Evolutionary conservation across 2,888 invertebrate genomes (phyloP), one percentile per base, ranked within the genome.

Genomic region (Archips crataeganus): DNA sequence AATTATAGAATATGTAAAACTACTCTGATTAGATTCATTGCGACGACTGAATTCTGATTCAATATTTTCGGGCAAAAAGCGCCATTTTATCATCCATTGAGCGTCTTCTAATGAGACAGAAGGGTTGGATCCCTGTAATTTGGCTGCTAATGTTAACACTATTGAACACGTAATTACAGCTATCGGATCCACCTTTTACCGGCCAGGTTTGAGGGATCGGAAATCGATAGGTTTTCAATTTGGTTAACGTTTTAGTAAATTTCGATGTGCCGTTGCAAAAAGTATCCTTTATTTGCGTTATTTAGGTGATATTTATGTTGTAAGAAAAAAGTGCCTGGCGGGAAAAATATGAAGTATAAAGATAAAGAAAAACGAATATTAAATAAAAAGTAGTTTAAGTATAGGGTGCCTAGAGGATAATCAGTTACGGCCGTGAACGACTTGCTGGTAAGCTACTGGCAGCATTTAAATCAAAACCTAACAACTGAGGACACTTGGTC

Each of bases 91-190:
- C 76, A 73, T 66, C 75, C 75, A 34, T 23, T 68, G 39, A 65
- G 67, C 69, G 76, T 81, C 80, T 82, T 84, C 83, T 90, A 90
- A 89, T 87, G 87, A 84, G 81, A 80, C 83, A 81, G 81, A 80
- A 76, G 82, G 83, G 81, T 82, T 83, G 83, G 86, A 85, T 87
- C 87, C 85, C 85, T 84, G 86, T 89, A 88, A 90, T 90, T 89
- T 85, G 84, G 79, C 83, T 80, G 79, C 84, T 88, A 88, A 89
- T 89, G 88, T 84, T 84, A 80, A 82, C 82, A 80, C 87, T 83
- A 87, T 87, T 85, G 86, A 84, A 85, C 80, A 78, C 80, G 79
- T 79, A 79, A 83, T 82, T 81, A 82, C 77, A 36, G 51, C 4
- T 49, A 69, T 69, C 68, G 68, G 68, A 39, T 63, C 68, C 62